phyloP scores from a whole-genome alignment of 2,797 vertebrate species.

The Chelidonichthys spinosus region DNA sequence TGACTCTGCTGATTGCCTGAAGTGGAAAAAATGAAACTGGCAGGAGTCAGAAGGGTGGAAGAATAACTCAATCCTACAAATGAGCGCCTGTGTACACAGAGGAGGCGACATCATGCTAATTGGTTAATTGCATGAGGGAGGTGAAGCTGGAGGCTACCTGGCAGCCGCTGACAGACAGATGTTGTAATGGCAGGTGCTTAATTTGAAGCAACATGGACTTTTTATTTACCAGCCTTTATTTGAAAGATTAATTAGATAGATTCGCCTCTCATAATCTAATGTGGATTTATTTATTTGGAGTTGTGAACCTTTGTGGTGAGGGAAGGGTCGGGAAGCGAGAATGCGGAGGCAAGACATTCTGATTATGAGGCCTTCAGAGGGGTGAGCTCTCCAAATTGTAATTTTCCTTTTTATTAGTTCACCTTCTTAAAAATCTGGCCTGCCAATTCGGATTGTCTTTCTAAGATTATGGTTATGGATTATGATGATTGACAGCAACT shows the following conservation, averaged over 20 bases:
- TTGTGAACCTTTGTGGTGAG: constrained; percentile 29
- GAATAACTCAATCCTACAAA: constrained; percentile 18
- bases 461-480: no score
- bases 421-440: no score
- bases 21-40: constrained; percentile 10
- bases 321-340: not conserved
- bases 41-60: not conserved
- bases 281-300: constrained; percentile 57
- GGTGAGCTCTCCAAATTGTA: not conserved
- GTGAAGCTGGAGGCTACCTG: constrained; percentile 63
- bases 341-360: not conserved
- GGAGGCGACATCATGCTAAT: constrained; percentile 74
- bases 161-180: constrained; percentile 58
- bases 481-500: no score
- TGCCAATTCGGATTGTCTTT: no score
- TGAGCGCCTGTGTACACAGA: constrained; percentile 38
- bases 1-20: constrained; percentile 27
- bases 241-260: constrained; percentile 64
- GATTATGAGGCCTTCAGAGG: not conserved
- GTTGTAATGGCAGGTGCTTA: constrained; percentile 54
- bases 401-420: no score
- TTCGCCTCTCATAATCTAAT: constrained; percentile 43
- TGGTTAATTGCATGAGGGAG: constrained; percentile 73
- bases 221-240: constrained; percentile 58
- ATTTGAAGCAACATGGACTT: constrained; percentile 48